Evolutionary conservation across 2,888 invertebrate species (phyloP).

Genomic region (Polietes domitor): DNA sequence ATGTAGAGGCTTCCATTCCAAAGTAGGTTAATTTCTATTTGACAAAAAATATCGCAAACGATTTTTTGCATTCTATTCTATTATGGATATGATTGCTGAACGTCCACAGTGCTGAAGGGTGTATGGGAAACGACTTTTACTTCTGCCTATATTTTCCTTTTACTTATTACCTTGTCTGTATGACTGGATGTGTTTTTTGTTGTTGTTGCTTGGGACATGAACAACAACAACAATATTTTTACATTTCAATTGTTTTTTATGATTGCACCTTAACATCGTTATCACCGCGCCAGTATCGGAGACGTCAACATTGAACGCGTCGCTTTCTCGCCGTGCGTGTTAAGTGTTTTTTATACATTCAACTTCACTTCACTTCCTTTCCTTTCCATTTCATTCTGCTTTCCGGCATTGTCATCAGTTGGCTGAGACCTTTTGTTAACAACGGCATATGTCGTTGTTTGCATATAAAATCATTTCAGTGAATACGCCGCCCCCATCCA

Average conservation of each 20-base stretch:
- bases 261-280: constrained; percentile 55
- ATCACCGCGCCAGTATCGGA: background rate
- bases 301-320: constrained; percentile 1
- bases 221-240: constrained; percentile 34
- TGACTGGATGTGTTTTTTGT: background rate
- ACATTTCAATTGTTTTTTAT: constrained; percentile 65
- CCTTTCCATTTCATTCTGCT: constrained; percentile 10
- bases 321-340: constrained; percentile 12
- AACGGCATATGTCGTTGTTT: constrained; percentile 12
- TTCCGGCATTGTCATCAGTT: constrained; percentile 32
- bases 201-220: background rate
- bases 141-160: background rate
- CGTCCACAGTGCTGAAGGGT: background rate
- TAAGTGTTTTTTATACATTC: constrained; percentile 8
- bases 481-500: background rate
- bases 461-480: constrained; percentile 23
- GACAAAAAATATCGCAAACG: too few relatives aligned
- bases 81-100: too few relatives aligned
- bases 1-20: too few relatives aligned
- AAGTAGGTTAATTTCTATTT: too few relatives aligned
- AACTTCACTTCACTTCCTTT: background rate
- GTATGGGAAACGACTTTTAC: background rate
- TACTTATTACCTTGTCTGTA: background rate
- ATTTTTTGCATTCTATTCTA: too few relatives aligned
- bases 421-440: constrained; percentile 7